phyloP scores from a whole-genome alignment of 2,888 invertebrate species.

The Cerastis rubricosa region DNA sequence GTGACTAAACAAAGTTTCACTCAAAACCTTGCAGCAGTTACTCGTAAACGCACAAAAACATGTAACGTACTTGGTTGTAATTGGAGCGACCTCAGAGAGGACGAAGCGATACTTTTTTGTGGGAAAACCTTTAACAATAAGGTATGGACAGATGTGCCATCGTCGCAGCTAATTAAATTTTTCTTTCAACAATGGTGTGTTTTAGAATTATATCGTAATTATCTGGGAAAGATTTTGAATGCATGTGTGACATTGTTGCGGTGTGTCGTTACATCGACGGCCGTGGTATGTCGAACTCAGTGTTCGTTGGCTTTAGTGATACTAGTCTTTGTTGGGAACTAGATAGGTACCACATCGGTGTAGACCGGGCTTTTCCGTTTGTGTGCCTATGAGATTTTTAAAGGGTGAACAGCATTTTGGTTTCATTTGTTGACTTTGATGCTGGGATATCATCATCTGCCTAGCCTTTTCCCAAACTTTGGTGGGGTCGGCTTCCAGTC shows the following conservation, averaged over 20 bases:
- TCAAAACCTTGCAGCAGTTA: constrained; percentile 54
- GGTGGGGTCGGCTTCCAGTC: too few relatives aligned
- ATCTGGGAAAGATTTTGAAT: constrained; percentile 59
- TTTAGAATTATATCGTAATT: constrained; percentile 51
- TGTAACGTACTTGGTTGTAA: constrained; percentile 59
- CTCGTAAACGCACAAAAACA: constrained; percentile 51
- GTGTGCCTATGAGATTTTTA: not conserved
- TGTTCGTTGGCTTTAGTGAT: not conserved
- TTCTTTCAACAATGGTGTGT: constrained; percentile 59
- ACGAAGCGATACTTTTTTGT: constrained; percentile 62
- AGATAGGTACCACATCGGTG: not conserved
- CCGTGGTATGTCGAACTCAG: constrained; percentile 14
- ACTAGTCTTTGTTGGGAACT: not conserved
- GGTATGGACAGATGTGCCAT: constrained; percentile 43
- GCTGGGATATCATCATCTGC: too few relatives aligned
- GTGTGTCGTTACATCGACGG: constrained; percentile 18
- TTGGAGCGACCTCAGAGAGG: constrained; percentile 64
- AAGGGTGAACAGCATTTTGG: not conserved
- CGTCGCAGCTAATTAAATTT: constrained; percentile 47
- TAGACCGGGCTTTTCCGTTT: not conserved
- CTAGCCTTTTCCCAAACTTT: too few relatives aligned
- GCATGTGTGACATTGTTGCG: constrained; percentile 41
- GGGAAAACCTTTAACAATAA: constrained; percentile 63
- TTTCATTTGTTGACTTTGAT: not conserved
- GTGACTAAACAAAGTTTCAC: constrained; percentile 46